Conservation (phyloP, 2,113 vertebrate species). For the Nyctibius bracteatus region DNA sequence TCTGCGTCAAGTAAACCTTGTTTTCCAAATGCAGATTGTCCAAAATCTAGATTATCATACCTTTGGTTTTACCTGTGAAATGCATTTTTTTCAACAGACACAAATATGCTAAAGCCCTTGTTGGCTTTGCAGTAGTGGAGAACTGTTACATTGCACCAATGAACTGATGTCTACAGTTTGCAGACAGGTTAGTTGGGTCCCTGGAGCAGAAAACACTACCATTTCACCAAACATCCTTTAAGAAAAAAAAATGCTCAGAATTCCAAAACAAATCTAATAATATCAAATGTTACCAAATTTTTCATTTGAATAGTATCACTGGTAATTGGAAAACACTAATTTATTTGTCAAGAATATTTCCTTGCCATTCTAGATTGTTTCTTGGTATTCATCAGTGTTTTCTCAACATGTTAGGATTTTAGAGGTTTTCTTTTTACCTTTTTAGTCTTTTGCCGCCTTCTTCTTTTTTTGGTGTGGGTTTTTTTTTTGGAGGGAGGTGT, state of each 20-base stretch:
- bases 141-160: neutral
- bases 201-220: neutral
- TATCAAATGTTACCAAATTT: neutral
- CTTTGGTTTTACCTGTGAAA: neutral
- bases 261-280: neutral
- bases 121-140: neutral
- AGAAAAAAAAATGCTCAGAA: neutral
- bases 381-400: neutral
- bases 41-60: neutral
- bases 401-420: neutral
- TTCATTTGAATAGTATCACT: neutral
- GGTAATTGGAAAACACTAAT: neutral
- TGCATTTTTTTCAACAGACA: neutral
- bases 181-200: neutral
- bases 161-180: neutral
- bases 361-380: neutral
- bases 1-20: neutral
- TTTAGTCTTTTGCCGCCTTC: neutral
- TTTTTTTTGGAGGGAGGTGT: rapidly evolving
- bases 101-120: neutral
- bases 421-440: neutral
- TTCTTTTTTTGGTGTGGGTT: neutral
- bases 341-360: neutral
- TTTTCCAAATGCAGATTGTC: neutral
- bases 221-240: neutral